Evolutionary conservation across 2,888 invertebrate genomes (phyloP), one percentile per base, ranked within the genome.

Genomic region (Ommatoiulus sabulosus): DNA sequence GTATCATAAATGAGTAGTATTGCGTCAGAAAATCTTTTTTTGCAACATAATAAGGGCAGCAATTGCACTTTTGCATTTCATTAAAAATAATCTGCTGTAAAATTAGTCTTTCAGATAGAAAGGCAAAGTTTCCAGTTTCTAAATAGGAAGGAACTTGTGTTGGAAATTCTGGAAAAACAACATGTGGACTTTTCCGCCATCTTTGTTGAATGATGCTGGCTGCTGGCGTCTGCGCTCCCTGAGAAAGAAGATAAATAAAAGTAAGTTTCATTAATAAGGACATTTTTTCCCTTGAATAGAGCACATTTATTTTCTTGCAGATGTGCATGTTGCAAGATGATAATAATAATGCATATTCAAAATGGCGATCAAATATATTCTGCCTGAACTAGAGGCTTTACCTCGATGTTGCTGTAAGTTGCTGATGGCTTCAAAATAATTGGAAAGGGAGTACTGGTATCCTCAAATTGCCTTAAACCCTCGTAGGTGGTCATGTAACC

Each of bases 1-100:
- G 87, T 10, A 80, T n/a, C 52, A 80, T 84, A 44, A 89, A 87
- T 12, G 89, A 87, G 84, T 89, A 89, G 48, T 89, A 87, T n/a
- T 89, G 89, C 17, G 63, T 89, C 10, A 89, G 87, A 52, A 89
- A 89, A 8, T 87, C 87, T 12, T 63, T 80, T 72, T 87, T 87
- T 7, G 89, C 87, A n/a, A 80, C 87, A 46, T 89, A 87, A 44
- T 44, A 89, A 0, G 89, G 89, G 24, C 89, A 89, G 46, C 87
- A 87, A 6, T 72, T 80, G n/a, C 89, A 87, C 12, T 87, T 15
- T 44, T 63, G n/a, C 20, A 89, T 44, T 84, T 72, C 80, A 35
- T 46, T n/a, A 20, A 46, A 63, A 24, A 89, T 89, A 17, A 89
- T 35, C 48, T 89, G 43, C 20, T 84, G 87, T 24, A 87, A 89